Conservation (phyloP, 1,140 invertebrate genomes). For the Drosophila nikananu region DNA sequence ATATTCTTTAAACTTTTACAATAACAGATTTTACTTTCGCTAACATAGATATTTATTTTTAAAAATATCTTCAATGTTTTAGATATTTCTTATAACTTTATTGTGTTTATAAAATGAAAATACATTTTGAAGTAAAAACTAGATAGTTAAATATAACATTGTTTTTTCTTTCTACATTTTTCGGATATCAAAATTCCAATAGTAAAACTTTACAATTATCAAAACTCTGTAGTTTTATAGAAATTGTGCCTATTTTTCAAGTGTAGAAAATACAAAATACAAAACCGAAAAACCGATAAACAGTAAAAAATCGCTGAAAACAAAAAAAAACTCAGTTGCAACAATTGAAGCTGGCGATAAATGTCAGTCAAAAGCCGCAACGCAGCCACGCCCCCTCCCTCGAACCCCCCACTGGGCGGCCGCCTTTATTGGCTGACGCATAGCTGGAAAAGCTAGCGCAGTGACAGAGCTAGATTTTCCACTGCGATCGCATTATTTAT, state of each 20-base stretch:
- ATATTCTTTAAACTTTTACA: too few relatives aligned
- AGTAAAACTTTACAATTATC: neutral
- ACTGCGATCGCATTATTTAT: constrained; percentile 79
- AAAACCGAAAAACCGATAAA: constrained; percentile 38
- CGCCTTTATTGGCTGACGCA: constrained; percentile 60
- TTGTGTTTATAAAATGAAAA: neutral
- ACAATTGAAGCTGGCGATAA: constrained; percentile 72
- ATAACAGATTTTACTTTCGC: neutral
- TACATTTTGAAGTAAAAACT: neutral
- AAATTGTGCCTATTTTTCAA: neutral
- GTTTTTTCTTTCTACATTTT: rapidly evolving
- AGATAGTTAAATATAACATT: neutral
- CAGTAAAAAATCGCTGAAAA: constrained; percentile 27
- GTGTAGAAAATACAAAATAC: constrained; percentile 26
- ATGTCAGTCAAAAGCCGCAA: constrained; percentile 74
- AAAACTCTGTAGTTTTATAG: neutral
- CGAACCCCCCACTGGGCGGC: neutral
- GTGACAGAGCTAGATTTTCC: constrained; percentile 61
- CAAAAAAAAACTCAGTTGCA: constrained; percentile 63
- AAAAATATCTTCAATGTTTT: neutral
- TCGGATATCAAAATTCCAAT: neutral
- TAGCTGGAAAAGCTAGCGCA: constrained; percentile 50
- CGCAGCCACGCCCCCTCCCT: constrained; percentile 53
- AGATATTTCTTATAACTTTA: neutral
- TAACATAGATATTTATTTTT: too few relatives aligned